Percentiles rank a stretch among this genome's conserved stretches.
Conservation (phyloP, 2,888 invertebrate species). For the Yponomeuta plumbellus region DNA sequence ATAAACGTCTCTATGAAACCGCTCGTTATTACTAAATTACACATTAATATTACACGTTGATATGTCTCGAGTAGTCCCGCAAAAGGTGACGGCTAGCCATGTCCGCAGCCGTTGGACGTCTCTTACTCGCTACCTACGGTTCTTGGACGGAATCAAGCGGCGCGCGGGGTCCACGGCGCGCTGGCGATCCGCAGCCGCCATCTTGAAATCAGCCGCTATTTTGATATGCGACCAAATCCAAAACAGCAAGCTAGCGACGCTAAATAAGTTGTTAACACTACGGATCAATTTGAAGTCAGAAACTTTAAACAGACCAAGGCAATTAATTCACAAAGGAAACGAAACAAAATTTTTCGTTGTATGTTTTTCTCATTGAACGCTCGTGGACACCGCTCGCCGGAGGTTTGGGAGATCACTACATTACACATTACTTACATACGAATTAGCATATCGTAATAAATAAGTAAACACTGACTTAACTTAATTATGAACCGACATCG, state of each 20-base stretch:
- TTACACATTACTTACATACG: conserved; percentile 69
- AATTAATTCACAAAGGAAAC: conserved; percentile 47
- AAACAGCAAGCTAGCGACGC: conserved; percentile 34
- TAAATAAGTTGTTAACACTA: conserved; percentile 36
- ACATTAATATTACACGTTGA: conserved; percentile 81
- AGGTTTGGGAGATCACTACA: conserved; percentile 74
- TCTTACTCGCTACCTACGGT: conserved; percentile 77
- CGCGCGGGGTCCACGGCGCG: conserved; percentile 48
- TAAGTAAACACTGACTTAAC: conserved; percentile 76
- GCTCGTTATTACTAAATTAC: conserved; percentile 71
- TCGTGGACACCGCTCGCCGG: conserved; percentile 58
- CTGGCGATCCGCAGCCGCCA: conserved; percentile 29
- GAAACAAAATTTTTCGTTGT: conserved; percentile 68
- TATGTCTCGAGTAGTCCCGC: conserved; percentile 85
- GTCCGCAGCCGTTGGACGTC: conserved; percentile 76
- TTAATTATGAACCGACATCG: conserved; percentile 67
- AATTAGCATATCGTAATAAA: conserved; percentile 73
- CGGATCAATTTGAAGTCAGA: conserved; percentile 33
- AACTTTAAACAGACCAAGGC: conserved; percentile 24
- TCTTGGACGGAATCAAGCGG: conserved; percentile 77
- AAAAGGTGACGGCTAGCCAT: conserved; percentile 73
- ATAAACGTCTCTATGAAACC: conserved; percentile 77
- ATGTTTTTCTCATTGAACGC: conserved; percentile 43
- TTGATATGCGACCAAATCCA: conserved; percentile 23
- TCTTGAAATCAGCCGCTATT: conserved; percentile 25